phyloP scores from a whole-genome alignment of 2,113 vertebrate species.

The Stegostoma tigrinum region DNA sequence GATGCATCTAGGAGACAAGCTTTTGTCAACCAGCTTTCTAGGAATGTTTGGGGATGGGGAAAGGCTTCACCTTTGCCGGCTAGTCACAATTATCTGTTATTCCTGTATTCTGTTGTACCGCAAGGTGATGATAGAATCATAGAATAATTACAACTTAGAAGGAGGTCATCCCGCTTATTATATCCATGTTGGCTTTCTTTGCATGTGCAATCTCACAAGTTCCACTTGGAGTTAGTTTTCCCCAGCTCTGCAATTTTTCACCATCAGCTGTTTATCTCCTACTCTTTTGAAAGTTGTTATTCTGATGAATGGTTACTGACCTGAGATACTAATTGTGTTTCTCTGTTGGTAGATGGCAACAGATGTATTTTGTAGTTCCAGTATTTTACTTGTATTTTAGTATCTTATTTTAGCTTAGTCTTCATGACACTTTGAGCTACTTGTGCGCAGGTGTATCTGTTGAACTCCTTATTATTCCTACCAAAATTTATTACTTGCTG shows the following conservation, averaged over 20 bases:
- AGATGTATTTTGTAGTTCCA: too few species aligned
- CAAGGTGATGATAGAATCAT: background rate
- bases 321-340: too few species aligned
- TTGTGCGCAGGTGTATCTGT: too few species aligned
- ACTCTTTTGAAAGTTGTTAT: background rate
- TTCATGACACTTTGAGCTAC: too few species aligned
- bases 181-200: background rate
- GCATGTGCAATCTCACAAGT: background rate
- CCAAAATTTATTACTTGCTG: too few species aligned
- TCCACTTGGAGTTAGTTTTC: background rate
- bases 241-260: background rate
- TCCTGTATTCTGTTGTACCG: background rate
- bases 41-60: background rate
- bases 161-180: background rate
- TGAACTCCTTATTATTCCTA: too few species aligned
- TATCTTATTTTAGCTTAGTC: too few species aligned
- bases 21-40: background rate
- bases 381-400: too few species aligned
- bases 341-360: too few species aligned
- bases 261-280: background rate
- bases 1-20: background rate
- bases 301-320: background rate
- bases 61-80: background rate
- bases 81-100: background rate
- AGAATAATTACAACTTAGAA: background rate